phyloP scores from a whole-genome alignment of 2,888 invertebrate genomes.

The Nysson spinosus region DNA sequence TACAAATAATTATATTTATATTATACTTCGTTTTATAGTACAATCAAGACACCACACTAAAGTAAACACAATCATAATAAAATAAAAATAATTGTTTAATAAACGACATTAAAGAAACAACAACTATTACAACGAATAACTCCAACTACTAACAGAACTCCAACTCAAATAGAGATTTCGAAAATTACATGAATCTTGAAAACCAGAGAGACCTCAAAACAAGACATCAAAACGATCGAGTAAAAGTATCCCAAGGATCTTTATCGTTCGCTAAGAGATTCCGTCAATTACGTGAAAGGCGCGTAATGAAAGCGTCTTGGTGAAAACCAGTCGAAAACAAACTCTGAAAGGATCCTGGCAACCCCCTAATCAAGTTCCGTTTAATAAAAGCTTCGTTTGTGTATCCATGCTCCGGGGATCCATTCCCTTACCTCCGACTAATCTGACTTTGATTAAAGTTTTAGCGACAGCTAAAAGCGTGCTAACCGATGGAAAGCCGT shows the following conservation, averaged over 20 bases:
- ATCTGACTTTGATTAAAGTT: constrained; percentile 77
- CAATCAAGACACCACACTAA: too few relatives aligned
- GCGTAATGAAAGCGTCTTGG: constrained; percentile 56
- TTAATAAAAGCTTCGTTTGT: constrained; percentile 68
- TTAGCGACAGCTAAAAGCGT: constrained; percentile 74
- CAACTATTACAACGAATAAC: too few relatives aligned
- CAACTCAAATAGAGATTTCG: too few relatives aligned
- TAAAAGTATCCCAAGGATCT: constrained; percentile 34
- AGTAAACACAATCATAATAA: too few relatives aligned
- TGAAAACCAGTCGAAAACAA: constrained; percentile 65
- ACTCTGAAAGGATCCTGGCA: constrained; percentile 64
- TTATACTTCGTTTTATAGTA: too few relatives aligned
- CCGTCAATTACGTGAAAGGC: constrained; percentile 58
- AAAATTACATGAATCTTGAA: too few relatives aligned
- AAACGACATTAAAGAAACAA: too few relatives aligned
- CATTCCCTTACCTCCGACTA: constrained; percentile 60
- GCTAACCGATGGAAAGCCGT: constrained; percentile 50
- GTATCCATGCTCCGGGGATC: constrained; percentile 29
- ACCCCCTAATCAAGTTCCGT: constrained; percentile 72
- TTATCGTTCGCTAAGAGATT: constrained; percentile 29
- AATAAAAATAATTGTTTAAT: too few relatives aligned
- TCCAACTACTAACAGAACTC: too few relatives aligned
- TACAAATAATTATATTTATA: too few relatives aligned
- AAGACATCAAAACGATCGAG: not conserved
- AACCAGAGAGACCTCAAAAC: too few relatives aligned